Evolutionary conservation across 2,797 vertebrate genomes (phyloP).

Genomic region (Naso thynnoides): DNA sequence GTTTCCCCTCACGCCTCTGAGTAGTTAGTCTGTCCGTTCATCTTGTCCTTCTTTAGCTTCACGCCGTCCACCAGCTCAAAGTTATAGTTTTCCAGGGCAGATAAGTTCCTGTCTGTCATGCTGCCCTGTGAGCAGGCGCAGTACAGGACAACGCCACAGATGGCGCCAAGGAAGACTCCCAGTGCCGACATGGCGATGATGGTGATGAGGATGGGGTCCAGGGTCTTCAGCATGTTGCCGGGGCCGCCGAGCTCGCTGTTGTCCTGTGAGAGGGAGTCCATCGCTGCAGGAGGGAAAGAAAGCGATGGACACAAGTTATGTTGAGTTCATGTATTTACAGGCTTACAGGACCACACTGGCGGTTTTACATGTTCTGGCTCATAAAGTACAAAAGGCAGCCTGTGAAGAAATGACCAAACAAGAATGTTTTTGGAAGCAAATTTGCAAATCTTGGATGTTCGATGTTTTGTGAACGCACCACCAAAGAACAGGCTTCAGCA

Average conservation of each 20-base stretch:
- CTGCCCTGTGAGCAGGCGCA: conserved; percentile 96
- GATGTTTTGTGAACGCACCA: background rate
- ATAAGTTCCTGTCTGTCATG: conserved; percentile 96
- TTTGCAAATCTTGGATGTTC: background rate
- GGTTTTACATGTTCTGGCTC: conserved; percentile 18
- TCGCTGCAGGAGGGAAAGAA: conserved; percentile 48
- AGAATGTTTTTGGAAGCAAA: background rate
- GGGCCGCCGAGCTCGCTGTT: conserved; percentile 82
- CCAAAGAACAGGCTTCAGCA: background rate
- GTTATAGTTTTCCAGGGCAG: conserved; percentile 98
- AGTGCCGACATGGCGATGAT: conserved; percentile 98
- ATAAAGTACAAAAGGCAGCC: background rate
- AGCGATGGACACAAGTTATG: background rate
- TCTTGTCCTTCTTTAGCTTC: conserved; percentile 99
- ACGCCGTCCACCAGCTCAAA: conserved; percentile 98
- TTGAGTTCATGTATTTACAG: background rate
- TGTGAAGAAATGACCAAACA: background rate
- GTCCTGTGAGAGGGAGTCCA: conserved; percentile 64
- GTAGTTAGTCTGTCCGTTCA: conserved; percentile 96
- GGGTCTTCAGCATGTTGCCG: conserved; percentile 93
- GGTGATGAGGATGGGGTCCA: conserved; percentile 98
- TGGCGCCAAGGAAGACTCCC: conserved; percentile 94
- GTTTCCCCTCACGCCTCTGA: conserved; percentile 91
- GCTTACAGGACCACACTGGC: background rate
- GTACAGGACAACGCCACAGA: conserved; percentile 97